A percentile compares a stretch with the other conserved stretches of the same genome.
Conservation (phyloP, 1,140 invertebrate species). For the Drosophila asahinai region DNA sequence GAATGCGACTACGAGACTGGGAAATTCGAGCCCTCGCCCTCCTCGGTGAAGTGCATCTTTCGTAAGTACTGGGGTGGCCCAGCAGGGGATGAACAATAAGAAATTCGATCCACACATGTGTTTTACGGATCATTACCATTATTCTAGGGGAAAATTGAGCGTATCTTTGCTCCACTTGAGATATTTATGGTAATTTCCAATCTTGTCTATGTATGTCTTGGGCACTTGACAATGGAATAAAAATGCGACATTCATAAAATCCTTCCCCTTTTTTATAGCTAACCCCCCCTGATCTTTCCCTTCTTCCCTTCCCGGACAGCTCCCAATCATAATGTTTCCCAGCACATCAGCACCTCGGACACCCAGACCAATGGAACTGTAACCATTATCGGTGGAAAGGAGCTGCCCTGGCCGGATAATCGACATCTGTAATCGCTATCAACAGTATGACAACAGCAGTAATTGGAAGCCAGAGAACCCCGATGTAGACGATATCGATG, state of each 20-base stretch:
- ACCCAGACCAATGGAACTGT: conserved; percentile 22
- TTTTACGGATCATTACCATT: not conserved
- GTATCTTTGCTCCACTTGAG: not conserved
- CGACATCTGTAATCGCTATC: conserved; percentile 3
- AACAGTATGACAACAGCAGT: conserved; percentile 5
- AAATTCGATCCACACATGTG: conserved; percentile 4
- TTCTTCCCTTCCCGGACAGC: not conserved
- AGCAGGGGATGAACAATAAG: not conserved
- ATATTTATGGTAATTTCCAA: not conserved
- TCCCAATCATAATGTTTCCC: conserved; percentile 4
- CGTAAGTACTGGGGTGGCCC: conserved; percentile 85
- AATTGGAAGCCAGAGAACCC: conserved; percentile 69
- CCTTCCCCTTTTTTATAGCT: not conserved
- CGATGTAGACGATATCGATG: conserved; percentile 10
- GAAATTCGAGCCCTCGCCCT: conserved; percentile 88
- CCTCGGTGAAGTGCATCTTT: conserved; percentile 90
- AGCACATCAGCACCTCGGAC: conserved; percentile 10
- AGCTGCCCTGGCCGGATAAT: conserved; percentile 19
- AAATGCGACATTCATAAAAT: not conserved
- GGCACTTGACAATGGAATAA: not conserved
- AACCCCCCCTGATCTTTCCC: too few relatives aligned
- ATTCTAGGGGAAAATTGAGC: not conserved
- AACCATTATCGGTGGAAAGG: not conserved
- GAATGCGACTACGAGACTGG: conserved; percentile 89
- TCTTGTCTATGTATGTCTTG: not conserved